Conservation (phyloP, 2,888 invertebrate genomes). For the Bellardia pandia region DNA sequence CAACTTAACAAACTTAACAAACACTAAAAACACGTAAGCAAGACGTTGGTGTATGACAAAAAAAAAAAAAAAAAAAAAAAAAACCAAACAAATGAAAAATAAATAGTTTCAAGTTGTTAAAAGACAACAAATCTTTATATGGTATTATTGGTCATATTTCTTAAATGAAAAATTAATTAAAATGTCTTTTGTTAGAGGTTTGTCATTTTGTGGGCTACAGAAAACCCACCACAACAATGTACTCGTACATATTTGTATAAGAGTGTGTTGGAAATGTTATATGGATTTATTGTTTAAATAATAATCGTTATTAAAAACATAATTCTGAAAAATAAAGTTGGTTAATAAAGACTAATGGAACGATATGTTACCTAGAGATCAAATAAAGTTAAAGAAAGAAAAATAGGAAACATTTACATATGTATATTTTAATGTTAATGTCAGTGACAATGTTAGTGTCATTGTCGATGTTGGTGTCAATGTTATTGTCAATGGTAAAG, state of each 20-base stretch:
- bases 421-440: too few species aligned
- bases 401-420: too few species aligned
- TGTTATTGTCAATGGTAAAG: too few species aligned
- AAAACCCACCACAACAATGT: constrained; percentile 19
- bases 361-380: too few species aligned
- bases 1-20: constrained; percentile 69
- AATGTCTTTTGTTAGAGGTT: constrained; percentile 69
- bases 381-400: too few species aligned
- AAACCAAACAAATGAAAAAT: constrained; percentile 23
- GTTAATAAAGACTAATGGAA: too few species aligned
- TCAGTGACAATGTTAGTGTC: too few species aligned
- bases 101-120: constrained; percentile 44
- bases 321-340: too few species aligned
- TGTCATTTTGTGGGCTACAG: constrained; percentile 50
- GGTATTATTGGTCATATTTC: constrained; percentile 67
- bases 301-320: too few species aligned
- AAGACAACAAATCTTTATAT: constrained; percentile 59
- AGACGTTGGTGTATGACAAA: constrained; percentile 8
- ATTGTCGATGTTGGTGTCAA: too few species aligned
- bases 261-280: not conserved
- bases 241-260: not conserved
- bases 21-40: constrained; percentile 46
- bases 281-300: not conserved
- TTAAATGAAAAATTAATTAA: constrained; percentile 73
- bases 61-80: not conserved